Base-by-base conservation (phyloP, 2,113 vertebrate species). In the Australoheros scitulus region DNA sequence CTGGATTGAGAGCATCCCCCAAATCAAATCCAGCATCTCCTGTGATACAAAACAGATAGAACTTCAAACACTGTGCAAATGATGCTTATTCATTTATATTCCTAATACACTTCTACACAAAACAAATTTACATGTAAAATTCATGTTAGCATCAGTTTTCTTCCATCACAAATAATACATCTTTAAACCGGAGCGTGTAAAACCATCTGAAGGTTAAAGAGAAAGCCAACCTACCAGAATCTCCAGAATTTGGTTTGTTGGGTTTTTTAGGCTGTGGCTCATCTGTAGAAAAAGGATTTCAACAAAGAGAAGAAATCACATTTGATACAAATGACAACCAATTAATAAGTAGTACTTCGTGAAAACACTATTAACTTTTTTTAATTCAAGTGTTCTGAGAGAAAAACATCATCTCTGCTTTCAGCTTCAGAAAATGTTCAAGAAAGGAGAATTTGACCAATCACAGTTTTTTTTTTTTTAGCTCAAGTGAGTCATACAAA, bases 1-100 rank as follows among this genome's bases (percentile, higher is more conserved):
- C 91, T 76, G 89, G 85, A 1, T 57, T 60, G 2, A 92, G 0
- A 11, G 91, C 89, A 0, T 92, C 89, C 11, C 0, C 41, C 61
- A 91, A 78, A 43, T 88, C 1, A 1, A 91, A n/a, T 11, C 61
- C 87, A 0, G 34, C n/a, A 17, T 14, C 84, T 50, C 11, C 89
- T 90, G 11, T 9, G 72, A 60, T 1, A 81, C 29, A 77, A 4
- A 76, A 38, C 2, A 81, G 29, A 5, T 0, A 36, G 64, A 36
- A 1, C 1, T 26, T 52, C 0, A 56, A 36, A 34, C 11, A 38
- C 13, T 55, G 22, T 47, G 17, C 8, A 68, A 70, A 6, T 70
- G 43, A 26, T 2, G 38, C 26, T 8, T 50, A 50, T 68, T 26
- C 9, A 29, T 29, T 55, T 4, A 56, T 11, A 11, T 50, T 15